A percentile compares a stretch with the other conserved stretches of the same genome.
These are phyloP conservation scores for Micrasema minimum DNA, from an alignment of 1,140 invertebrate species.

Conservation along the genomic window DNA sequence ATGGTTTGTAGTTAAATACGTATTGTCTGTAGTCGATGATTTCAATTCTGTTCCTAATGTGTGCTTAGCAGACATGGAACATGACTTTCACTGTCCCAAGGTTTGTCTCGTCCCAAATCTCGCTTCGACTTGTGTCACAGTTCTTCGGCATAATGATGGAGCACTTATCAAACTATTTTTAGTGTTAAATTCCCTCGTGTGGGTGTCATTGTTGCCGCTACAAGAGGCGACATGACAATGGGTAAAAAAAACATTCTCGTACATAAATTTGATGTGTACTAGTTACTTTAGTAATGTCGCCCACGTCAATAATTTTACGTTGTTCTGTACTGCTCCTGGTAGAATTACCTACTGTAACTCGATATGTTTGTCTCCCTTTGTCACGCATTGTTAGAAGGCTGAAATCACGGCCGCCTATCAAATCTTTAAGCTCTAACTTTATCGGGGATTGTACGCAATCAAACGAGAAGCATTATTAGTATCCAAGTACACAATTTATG, in stretches of 20 bases:
- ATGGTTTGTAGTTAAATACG: no score
- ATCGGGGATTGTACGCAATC: no score
- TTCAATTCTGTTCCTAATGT: no score
- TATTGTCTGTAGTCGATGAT: no score
- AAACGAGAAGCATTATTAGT: no score
- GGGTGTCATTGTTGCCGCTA: constrained; percentile 18
- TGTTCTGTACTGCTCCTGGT: not conserved
- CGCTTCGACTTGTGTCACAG: no score
- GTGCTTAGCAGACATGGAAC: no score
- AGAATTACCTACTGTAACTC: not conserved
- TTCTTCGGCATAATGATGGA: not conserved
- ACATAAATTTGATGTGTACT: constrained; percentile 2
- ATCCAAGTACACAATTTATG: no score
- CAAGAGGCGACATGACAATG: constrained; percentile 22
- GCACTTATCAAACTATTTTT: constrained; percentile 17
- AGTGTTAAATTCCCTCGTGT: constrained; percentile 11
- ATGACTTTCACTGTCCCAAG: no score
- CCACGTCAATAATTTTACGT: not conserved
- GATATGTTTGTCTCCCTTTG: not conserved
- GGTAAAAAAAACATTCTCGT: not conserved
- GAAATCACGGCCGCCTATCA: not conserved
- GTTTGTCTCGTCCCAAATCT: no score
- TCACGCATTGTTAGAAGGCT: not conserved
- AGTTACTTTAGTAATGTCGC: constrained; percentile 4
- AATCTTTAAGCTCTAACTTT: not conserved